Conservation (phyloP, 2,888 invertebrate genomes). For the Dasysyrphus albostriatus region DNA sequence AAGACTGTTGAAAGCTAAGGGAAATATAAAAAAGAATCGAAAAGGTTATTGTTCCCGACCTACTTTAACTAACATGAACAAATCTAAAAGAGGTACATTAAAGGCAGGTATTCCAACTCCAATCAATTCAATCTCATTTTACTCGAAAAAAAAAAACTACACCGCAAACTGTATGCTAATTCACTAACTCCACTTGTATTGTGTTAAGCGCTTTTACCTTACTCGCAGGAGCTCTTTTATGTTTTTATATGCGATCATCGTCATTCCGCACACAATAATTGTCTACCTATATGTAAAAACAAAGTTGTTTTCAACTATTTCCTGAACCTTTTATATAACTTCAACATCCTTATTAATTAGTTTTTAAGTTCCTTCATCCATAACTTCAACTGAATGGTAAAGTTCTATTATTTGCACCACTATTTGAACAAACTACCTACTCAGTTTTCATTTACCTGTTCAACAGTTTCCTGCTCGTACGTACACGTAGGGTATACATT, state of each 20-base stretch:
- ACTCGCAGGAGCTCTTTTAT: background rate
- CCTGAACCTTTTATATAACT: background rate
- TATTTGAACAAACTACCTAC: slow-evolving; percentile 15
- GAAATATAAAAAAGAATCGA: too few species aligned
- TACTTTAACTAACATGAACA: background rate
- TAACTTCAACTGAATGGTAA: slow-evolving; percentile 33
- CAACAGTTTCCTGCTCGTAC: slow-evolving; percentile 9
- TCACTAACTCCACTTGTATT: background rate
- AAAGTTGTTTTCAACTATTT: slow-evolving; percentile 3
- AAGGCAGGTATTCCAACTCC: background rate
- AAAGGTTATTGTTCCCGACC: background rate
- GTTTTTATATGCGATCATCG: background rate
- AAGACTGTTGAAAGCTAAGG: too few species aligned
- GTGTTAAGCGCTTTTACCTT: background rate
- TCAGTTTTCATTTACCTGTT: slow-evolving; percentile 39
- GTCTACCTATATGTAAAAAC: background rate
- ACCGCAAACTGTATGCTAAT: background rate
- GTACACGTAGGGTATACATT: slow-evolving; percentile 3
- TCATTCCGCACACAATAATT: background rate
- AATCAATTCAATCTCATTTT: background rate
- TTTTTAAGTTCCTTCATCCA: slow-evolving; percentile 47
- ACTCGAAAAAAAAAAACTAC: background rate
- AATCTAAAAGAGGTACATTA: background rate
- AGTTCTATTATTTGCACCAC: background rate
- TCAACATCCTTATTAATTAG: slow-evolving; percentile 53